Evolutionary conservation across 1,140 invertebrate genomes (phyloP).

Genomic region (Anastatus disparis): DNA sequence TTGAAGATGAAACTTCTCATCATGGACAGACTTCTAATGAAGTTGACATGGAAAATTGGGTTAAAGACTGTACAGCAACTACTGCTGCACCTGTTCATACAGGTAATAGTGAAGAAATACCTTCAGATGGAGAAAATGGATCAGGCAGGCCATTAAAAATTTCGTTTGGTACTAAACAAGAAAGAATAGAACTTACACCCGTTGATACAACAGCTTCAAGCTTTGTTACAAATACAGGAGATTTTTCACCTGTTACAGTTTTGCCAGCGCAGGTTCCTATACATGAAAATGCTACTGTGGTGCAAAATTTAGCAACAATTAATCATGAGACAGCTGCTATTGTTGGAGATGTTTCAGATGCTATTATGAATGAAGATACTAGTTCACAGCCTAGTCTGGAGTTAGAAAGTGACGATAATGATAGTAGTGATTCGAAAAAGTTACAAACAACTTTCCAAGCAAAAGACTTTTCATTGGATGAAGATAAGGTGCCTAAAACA

Average conservation of each 20-base stretch:
- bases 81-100: slow-evolving; percentile 47
- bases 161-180: slow-evolving; percentile 21
- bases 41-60: slow-evolving; percentile 63
- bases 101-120: slow-evolving; percentile 43
- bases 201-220: slow-evolving; percentile 41
- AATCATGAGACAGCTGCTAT: slow-evolving; percentile 47
- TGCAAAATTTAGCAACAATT: slow-evolving; percentile 47
- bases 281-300: slow-evolving; percentile 35
- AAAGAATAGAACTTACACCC: slow-evolving; percentile 38
- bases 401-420: slow-evolving; percentile 55
- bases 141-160: slow-evolving; percentile 28
- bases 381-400: slow-evolving; percentile 63
- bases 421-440: slow-evolving; percentile 52
- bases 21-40: slow-evolving; percentile 53
- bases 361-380: slow-evolving; percentile 64
- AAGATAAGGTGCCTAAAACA: slow-evolving; percentile 43
- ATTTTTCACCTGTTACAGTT: slow-evolving; percentile 47
- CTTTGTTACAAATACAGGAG: slow-evolving; percentile 48
- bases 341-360: slow-evolving; percentile 56
- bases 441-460: slow-evolving; percentile 63
- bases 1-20: slow-evolving; percentile 56
- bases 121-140: slow-evolving; percentile 29
- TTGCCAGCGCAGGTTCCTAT: slow-evolving; percentile 37
- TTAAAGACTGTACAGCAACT: slow-evolving; percentile 57
- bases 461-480: slow-evolving; percentile 55